A percentile compares a stretch with the other conserved stretches of the same genome.
phyloP scores from a whole-genome alignment of 2,888 invertebrate genomes.

The Candidula unifasciata region DNA sequence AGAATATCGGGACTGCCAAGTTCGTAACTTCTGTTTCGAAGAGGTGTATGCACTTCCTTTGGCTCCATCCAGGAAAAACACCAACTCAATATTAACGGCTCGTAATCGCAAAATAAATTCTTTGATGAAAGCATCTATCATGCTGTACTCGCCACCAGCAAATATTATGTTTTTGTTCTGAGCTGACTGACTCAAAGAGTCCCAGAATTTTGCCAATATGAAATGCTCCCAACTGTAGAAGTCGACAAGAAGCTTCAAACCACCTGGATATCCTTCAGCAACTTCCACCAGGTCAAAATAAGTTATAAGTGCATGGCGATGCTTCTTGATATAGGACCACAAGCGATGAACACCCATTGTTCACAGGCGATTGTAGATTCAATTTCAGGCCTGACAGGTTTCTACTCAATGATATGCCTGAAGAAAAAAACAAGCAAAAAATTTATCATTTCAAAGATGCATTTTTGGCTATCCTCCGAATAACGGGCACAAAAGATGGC shows the following conservation, averaged over 20 bases:
- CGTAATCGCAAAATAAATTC: slow-evolving; percentile 69
- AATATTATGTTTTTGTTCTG: slow-evolving; percentile 68
- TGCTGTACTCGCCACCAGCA: slow-evolving; percentile 72
- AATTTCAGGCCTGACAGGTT: neutral
- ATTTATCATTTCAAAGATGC: too few relatives aligned
- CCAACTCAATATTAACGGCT: slow-evolving; percentile 66
- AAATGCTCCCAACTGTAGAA: slow-evolving; percentile 72
- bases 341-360: slow-evolving; percentile 40
- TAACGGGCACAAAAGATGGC: too few relatives aligned
- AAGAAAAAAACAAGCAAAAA: neutral
- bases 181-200: slow-evolving; percentile 57
- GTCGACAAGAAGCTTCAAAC: slow-evolving; percentile 74
- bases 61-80: slow-evolving; percentile 73
- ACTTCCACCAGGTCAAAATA: slow-evolving; percentile 69
- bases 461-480: too few relatives aligned
- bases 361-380: neutral
- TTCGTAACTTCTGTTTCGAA: slow-evolving; percentile 69
- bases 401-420: neutral
- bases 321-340: slow-evolving; percentile 29
- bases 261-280: slow-evolving; percentile 60
- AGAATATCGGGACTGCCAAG: slow-evolving; percentile 69
- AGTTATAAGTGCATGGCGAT: neutral
- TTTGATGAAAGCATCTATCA: slow-evolving; percentile 64
- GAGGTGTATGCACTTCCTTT: slow-evolving; percentile 68
- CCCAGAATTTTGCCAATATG: slow-evolving; percentile 67